These are phyloP conservation scores for Heliconius aoede DNA, from an alignment of 2,888 invertebrate genomes.

Conservation along the genomic window DNA sequence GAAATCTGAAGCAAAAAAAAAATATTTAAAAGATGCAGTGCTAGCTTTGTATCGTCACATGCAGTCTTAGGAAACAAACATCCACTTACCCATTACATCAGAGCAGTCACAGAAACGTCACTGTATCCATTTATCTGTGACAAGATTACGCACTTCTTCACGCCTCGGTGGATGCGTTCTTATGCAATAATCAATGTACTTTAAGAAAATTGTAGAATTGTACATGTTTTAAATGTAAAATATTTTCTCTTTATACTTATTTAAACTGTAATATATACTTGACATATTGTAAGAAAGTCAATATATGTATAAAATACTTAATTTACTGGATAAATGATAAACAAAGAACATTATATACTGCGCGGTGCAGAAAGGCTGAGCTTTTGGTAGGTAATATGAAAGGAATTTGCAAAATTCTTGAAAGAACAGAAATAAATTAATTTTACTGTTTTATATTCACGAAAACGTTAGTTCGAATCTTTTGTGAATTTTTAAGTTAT, in stretches of 20 bases:
- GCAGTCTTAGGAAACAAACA: constrained; percentile 4
- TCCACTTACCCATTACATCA: constrained; percentile 13
- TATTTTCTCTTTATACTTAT: background rate
- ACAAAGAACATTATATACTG: too few relatives aligned
- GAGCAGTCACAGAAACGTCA: constrained; percentile 20
- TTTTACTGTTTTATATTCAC: too few relatives aligned
- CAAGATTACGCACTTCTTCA: constrained; percentile 36
- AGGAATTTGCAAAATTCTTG: background rate
- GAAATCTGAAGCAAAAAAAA: too few relatives aligned
- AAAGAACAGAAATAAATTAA: background rate
- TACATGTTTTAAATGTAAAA: background rate
- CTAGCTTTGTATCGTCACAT: background rate
- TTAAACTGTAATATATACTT: too few relatives aligned
- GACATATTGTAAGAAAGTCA: too few relatives aligned
- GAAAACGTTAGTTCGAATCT: too few relatives aligned
- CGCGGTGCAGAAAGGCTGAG: too few relatives aligned
- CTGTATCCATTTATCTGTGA: constrained; percentile 35
- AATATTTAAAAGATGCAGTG: background rate
- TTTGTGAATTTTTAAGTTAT: too few relatives aligned
- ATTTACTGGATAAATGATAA: background rate
- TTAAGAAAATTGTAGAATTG: background rate
- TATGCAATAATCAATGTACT: background rate
- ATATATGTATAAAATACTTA: background rate
- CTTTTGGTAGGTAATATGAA: background rate
- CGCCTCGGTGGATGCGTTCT: constrained; percentile 21